Evolutionary conservation across 2,797 vertebrate genomes (phyloP).

Genomic region (Amblyraja radiata): DNA sequence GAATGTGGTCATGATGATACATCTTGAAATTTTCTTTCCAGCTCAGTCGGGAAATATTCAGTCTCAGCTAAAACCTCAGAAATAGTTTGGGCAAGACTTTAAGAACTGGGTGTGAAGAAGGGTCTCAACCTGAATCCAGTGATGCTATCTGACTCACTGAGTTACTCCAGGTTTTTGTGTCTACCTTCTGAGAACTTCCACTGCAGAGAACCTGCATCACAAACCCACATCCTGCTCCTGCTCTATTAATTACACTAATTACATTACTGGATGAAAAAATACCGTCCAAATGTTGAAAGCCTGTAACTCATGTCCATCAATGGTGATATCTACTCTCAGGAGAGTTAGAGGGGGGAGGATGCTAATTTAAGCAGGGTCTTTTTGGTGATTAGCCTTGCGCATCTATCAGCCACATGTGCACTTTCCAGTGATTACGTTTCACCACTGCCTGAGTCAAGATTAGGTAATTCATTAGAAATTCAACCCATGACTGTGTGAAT

Average conservation of each 20-base stretch:
- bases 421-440: neutral
- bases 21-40: neutral
- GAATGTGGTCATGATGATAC: neutral
- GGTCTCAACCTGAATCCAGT: too few species aligned
- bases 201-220: neutral
- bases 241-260: neutral
- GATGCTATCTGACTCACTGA: too few species aligned
- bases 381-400: neutral
- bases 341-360: neutral
- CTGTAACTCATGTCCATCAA: neutral
- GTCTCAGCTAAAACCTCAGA: neutral
- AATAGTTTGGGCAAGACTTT: neutral
- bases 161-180: too few species aligned
- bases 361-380: neutral
- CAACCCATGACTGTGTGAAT: neutral
- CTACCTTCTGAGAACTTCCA: neutral
- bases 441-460: neutral
- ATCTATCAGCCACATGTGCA: neutral
- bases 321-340: neutral
- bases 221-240: constrained; percentile 8
- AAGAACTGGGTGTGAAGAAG: too few species aligned
- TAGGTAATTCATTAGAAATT: neutral
- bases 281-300: neutral
- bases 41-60: neutral
- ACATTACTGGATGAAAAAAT: neutral